Percentiles rank a stretch among this genome's conserved stretches.
phyloP scores from a whole-genome alignment of 2,888 invertebrate genomes.

The Argyresthia goedartella region DNA sequence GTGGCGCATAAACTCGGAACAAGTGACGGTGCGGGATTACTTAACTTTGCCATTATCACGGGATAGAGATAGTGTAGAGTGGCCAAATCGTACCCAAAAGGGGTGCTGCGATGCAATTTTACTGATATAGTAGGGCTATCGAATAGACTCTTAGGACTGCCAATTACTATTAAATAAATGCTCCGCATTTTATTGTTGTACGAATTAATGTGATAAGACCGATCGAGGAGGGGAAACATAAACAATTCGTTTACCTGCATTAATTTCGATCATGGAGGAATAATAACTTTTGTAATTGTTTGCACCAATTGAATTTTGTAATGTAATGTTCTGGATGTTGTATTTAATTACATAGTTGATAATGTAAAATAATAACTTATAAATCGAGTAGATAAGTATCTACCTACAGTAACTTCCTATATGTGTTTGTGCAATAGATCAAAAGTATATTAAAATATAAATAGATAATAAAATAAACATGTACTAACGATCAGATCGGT shows the following conservation, averaged over 20 bases:
- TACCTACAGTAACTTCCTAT: conserved; percentile 41
- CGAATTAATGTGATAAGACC: conserved; percentile 53
- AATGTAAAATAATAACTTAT: conserved; percentile 59
- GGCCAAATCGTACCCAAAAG: conserved; percentile 6
- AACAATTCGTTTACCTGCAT: conserved; percentile 37
- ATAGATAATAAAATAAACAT: conserved; percentile 19
- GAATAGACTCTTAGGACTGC: conserved; percentile 50
- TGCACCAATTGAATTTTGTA: conserved; percentile 65
- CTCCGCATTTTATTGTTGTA: conserved; percentile 51
- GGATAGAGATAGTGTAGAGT: conserved; percentile 5
- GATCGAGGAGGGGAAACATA: conserved; percentile 41
- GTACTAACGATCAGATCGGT: conserved; percentile 29
- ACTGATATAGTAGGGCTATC: conserved; percentile 18
- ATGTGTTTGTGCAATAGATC: conserved; percentile 66
- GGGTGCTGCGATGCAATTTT: too few species aligned
- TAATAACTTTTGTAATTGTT: conserved; percentile 54
- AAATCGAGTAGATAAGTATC: conserved; percentile 51
- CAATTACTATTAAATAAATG: conserved; percentile 52
- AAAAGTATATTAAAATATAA: conserved; percentile 32
- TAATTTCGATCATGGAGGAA: conserved; percentile 36
- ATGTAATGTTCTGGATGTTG: conserved; percentile 65
- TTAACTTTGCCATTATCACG: neutral
- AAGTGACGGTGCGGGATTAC: neutral
- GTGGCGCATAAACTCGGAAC: neutral
- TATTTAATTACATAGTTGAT: conserved; percentile 61